These are phyloP conservation scores for Tinea pellionella DNA, from an alignment of 2,888 invertebrate species.

Conservation along the genomic window DNA sequence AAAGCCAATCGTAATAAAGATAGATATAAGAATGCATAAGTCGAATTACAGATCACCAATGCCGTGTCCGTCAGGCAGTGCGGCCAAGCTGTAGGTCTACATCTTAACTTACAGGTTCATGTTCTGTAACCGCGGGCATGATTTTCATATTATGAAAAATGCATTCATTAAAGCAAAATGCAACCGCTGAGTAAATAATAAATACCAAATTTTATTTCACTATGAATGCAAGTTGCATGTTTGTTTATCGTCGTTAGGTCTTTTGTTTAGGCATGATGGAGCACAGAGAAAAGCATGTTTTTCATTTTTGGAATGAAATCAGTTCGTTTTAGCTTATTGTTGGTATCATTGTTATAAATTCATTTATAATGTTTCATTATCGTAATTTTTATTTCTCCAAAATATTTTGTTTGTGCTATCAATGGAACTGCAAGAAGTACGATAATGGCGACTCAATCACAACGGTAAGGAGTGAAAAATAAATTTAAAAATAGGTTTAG, in stretches of 20 bases:
- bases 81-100: conserved; percentile 46
- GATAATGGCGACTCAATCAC: conserved; percentile 35
- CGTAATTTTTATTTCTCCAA: too few species aligned
- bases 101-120: conserved; percentile 22
- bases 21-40: neutral
- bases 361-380: too few species aligned
- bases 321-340: too few species aligned
- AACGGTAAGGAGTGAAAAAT: conserved; percentile 35
- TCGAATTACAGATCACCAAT: conserved; percentile 44
- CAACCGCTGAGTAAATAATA: neutral
- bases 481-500: neutral
- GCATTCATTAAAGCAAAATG: neutral
- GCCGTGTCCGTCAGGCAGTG: conserved; percentile 36
- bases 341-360: too few species aligned
- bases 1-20: too few species aligned
- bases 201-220: too few species aligned
- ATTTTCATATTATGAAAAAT: conserved; percentile 9
- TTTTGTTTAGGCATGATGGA: neutral
- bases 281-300: too few species aligned
- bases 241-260: neutral
- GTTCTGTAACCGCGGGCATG: conserved; percentile 27
- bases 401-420: conserved; percentile 31
- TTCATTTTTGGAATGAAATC: too few species aligned
- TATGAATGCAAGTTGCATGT: neutral
- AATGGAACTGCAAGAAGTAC: conserved; percentile 27